Base-by-base conservation (phyloP, 2,113 vertebrate genomes). In the Chinchilla lanigera region DNA sequence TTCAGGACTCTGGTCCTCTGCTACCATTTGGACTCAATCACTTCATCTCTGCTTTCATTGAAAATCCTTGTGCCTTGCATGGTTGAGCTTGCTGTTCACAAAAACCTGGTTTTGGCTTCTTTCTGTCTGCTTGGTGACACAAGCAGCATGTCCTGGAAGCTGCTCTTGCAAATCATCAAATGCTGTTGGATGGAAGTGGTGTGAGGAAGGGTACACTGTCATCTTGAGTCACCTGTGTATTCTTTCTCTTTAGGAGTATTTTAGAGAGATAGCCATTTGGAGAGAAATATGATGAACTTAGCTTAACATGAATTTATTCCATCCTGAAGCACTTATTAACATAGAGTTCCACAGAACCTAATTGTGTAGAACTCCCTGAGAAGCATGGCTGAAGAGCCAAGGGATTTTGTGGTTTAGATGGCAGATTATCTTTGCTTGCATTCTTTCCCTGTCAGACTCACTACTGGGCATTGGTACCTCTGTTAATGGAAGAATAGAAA, bases 271-370 rank as follows among this genome's bases (percentile, higher is more conserved):
- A 44, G 13, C 28, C 17, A 84, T 65, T 89, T 78, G 65, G 54
- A 90, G 41, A 94, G 41, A 60, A 84, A 85, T 38, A 6, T 19
- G 58, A 19, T 63, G 41, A 61, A 60, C 83, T 97, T 93, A 95
- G 35, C 6, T 73, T 65, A 91, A 58, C 17, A 3, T 16, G 33
- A 67, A 91, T 33, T 95, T 73, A 86, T 50, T 94, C 14, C 38
- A 54, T n/a, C 22, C 94, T 30, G 26, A 67, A 80, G 56, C 38
- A 90, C 10, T 95, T 92, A 89, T 24, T 89, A 86, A 61, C 11
- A 30, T 33, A 52, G 1, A 2, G 28, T 88, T 81, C 58, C 26
- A 0, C 71, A 83, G 65, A 84, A 80, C 7, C 93, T 44, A 52
- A 52, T 90, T 44, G 28, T 77, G 3, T 82, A 87, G 65, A 47